Conservation (phyloP, 2,113 vertebrate species). For the Austrofundulus limnaeus region DNA sequence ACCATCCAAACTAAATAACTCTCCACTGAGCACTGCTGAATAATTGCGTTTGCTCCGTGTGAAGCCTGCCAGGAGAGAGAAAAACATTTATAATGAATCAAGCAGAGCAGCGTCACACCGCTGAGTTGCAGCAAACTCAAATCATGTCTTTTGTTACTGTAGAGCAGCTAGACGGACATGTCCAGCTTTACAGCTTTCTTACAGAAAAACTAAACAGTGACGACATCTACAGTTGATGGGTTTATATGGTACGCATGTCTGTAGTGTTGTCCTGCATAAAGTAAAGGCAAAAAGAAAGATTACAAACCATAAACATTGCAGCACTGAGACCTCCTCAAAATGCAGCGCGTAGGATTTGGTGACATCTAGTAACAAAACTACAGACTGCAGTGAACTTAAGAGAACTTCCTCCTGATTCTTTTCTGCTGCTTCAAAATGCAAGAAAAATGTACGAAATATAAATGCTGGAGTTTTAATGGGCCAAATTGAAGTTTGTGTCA, state of each 20-base stretch:
- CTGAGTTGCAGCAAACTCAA: conserved; percentile 14
- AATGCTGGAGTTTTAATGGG: too few relatives aligned
- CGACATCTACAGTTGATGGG: conserved; percentile 10
- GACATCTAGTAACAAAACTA: not conserved
- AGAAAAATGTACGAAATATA: too few relatives aligned
- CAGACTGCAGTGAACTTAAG: not conserved
- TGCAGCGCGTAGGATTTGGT: not conserved
- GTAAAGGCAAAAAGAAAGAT: too few relatives aligned
- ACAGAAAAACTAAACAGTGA: not conserved
- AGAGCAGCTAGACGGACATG: conserved; percentile 18
- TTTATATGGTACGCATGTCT: not conserved
- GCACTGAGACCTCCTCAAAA: not conserved
- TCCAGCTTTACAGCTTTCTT: conserved; percentile 7
- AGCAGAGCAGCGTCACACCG: conserved; percentile 38
- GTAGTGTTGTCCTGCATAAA: too few relatives aligned
- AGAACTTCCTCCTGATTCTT: not conserved
- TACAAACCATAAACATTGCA: too few relatives aligned
- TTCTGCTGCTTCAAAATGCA: not conserved
- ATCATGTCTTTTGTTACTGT: conserved; percentile 24
- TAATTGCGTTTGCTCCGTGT: conserved; percentile 59
- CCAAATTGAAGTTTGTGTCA: too few relatives aligned
- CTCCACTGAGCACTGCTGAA: conserved; percentile 44
- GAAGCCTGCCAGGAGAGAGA: conserved; percentile 53
- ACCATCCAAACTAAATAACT: conserved; percentile 67
- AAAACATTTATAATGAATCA: conserved; percentile 54